phyloP scores from a whole-genome alignment of 2,888 invertebrate species.

The Serripes groenlandicus region DNA sequence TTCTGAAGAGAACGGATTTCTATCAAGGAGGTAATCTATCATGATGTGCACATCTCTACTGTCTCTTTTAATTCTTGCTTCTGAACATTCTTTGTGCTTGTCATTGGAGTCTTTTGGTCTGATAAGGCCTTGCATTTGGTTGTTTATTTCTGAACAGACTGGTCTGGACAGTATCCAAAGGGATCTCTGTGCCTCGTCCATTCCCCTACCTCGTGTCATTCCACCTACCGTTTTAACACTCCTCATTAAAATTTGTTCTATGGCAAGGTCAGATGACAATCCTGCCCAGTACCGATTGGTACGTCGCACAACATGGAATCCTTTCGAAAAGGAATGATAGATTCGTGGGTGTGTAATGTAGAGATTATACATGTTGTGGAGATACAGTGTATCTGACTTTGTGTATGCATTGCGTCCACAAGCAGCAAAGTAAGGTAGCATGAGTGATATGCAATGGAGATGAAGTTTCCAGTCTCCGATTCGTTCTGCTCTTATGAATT shows the following conservation, averaged over 20 bases:
- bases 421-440: conserved; percentile 59
- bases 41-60: conserved; percentile 30
- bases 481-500: conserved; percentile 37
- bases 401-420: conserved; percentile 61
- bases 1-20: conserved; percentile 8
- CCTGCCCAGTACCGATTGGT: conserved; percentile 46
- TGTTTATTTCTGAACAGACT: conserved; percentile 36
- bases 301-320: conserved; percentile 29
- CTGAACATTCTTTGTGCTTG: conserved; percentile 53
- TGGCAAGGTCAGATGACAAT: conserved; percentile 45
- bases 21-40: conserved; percentile 25
- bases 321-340: conserved; percentile 25
- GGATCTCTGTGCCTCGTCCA: conserved; percentile 56
- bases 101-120: conserved; percentile 37
- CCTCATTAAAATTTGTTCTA: conserved; percentile 67
- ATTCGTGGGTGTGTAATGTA: conserved; percentile 20
- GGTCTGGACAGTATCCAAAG: conserved; percentile 49
- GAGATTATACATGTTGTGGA: conserved; percentile 51
- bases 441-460: neutral
- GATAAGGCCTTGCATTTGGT: conserved; percentile 54
- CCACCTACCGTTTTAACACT: conserved; percentile 70
- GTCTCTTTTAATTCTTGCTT: conserved; percentile 48
- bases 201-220: conserved; percentile 68
- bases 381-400: conserved; percentile 58
- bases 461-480: conserved; percentile 38